Conservation (phyloP, 2,888 invertebrate genomes). For the Scaptomyza polygonia region DNA sequence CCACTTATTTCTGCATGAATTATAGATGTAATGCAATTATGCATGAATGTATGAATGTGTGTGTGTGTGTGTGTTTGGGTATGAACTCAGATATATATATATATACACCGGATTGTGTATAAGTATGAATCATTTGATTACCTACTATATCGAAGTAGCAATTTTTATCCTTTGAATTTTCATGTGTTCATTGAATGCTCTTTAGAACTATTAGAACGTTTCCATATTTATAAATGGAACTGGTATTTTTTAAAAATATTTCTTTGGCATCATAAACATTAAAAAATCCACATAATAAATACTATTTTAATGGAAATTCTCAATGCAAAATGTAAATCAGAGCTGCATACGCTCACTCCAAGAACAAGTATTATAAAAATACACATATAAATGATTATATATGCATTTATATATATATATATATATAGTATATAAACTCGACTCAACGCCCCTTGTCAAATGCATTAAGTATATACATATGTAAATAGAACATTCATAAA, state of each 20-base stretch:
- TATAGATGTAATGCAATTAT: slow-evolving; percentile 23
- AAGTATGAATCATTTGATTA: slow-evolving; percentile 5
- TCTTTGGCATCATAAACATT: neutral
- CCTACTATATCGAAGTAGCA: neutral
- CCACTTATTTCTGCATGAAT: slow-evolving; percentile 31
- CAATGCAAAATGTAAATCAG: neutral
- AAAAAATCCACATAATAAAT: neutral
- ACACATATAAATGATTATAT: neutral
- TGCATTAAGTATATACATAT: neutral
- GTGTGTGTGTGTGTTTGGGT: neutral
- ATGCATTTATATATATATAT: neutral
- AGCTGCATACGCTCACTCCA: neutral
- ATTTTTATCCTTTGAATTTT: too few species aligned
- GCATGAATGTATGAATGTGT: neutral
- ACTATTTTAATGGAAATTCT: neutral
- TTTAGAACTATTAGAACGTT: too few species aligned
- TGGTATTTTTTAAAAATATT: too few species aligned
- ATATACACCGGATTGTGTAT: slow-evolving; percentile 8
- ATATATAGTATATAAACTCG: neutral
- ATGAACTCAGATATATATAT: neutral
- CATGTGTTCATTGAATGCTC: too few species aligned
- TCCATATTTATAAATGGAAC: too few species aligned
- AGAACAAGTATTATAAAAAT: neutral
- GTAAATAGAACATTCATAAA: neutral
- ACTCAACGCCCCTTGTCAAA: neutral